Evolutionary conservation across 2,113 vertebrate species (phyloP).

Genomic region (Heteronetta atricapilla): DNA sequence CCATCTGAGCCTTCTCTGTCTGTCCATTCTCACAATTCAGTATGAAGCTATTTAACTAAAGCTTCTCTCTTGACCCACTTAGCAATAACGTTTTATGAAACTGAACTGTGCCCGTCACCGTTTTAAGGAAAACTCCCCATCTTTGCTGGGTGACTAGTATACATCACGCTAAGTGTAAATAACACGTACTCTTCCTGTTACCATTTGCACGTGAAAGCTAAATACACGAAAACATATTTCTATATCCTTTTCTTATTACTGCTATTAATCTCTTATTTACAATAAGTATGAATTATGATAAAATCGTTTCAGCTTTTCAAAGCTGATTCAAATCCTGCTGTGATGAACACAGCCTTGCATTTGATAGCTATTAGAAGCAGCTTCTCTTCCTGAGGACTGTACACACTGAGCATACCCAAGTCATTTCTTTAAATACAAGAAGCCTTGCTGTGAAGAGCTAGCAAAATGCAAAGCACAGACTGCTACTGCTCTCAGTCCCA

Average conservation of each 20-base stretch:
- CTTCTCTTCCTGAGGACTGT: background rate
- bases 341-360: background rate
- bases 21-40: background rate
- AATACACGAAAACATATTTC: background rate
- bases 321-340: background rate
- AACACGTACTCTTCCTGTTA: background rate
- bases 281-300: background rate
- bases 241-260: background rate
- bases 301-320: background rate
- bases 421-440: background rate
- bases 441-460: background rate
- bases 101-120: background rate
- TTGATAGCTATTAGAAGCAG: background rate
- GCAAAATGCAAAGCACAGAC: background rate
- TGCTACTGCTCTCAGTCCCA: background rate
- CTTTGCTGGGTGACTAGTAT: background rate
- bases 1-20: background rate
- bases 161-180: background rate
- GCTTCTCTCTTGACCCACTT: background rate
- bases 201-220: background rate
- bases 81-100: background rate
- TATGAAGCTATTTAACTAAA: background rate
- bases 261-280: background rate
- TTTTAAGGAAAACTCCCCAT: background rate
- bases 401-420: background rate